Evolutionary conservation across 2,797 vertebrate species (phyloP).

Genomic region (Syngnathus rostellatus): DNA sequence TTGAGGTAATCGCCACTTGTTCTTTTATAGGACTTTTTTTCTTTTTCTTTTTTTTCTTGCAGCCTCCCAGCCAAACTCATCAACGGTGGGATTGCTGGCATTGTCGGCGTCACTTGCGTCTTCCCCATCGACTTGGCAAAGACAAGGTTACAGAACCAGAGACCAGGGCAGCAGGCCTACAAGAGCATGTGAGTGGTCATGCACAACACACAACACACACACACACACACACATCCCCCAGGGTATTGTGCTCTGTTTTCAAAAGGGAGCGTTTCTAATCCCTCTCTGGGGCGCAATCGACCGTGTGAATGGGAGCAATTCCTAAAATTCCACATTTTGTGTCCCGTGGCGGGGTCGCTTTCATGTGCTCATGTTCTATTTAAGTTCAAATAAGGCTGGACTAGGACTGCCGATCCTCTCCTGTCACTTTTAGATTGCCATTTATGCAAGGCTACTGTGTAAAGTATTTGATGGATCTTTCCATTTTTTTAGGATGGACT

Average conservation of each 20-base stretch:
- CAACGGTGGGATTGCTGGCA: constrained; percentile 80
- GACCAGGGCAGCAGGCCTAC: constrained; percentile 76
- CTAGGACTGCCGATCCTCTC: too few relatives aligned
- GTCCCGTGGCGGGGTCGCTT: not conserved
- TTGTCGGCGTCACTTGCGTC: constrained; percentile 81
- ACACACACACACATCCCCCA: not conserved
- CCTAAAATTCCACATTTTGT: not conserved
- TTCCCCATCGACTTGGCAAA: constrained; percentile 82
- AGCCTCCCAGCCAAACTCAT: constrained; percentile 83
- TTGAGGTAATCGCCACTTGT: not conserved
- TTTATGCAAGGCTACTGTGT: not conserved
- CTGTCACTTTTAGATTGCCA: not conserved
- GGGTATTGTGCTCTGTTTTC: not conserved
- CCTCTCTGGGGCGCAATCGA: not conserved
- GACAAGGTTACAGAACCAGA: constrained; percentile 82
- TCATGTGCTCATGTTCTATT: not conserved
- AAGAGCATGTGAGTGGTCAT: constrained; percentile 73
- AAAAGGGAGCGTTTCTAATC: not conserved
- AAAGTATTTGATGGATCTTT: not conserved
- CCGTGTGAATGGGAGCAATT: not conserved
- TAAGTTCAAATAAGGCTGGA: not conserved
- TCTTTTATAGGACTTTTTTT: not conserved
- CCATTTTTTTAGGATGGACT: constrained; percentile 71
- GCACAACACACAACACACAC: not conserved
- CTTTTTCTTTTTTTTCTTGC: constrained; percentile 3